A percentile compares a stretch with the other conserved stretches of the same genome.
Evolutionary conservation across 2,113 vertebrate genomes (phyloP).

Genomic region (Orientallactaga bullata): DNA sequence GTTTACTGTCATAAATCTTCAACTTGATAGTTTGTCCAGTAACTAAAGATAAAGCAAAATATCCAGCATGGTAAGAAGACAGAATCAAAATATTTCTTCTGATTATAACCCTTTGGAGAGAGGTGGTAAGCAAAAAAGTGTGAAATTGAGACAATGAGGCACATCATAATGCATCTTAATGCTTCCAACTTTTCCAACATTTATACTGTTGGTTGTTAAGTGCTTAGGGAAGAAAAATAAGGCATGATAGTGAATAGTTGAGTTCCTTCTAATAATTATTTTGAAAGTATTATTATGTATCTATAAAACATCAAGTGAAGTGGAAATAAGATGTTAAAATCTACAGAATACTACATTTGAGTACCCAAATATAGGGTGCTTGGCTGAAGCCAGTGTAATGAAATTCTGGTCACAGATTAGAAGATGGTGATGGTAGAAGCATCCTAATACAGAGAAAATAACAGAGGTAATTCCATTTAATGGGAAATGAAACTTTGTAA

Average conservation of each 20-base stretch:
- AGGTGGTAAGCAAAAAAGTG: not conserved
- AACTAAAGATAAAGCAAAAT: not conserved
- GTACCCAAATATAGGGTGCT: not conserved
- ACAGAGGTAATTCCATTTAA: not conserved
- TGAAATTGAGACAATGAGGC: not conserved
- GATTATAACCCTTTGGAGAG: not conserved
- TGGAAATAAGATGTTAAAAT: not conserved
- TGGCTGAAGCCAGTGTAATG: not conserved
- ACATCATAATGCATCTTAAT: not conserved
- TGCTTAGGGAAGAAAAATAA: not conserved
- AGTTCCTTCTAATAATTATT: not conserved
- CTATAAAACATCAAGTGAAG: not conserved
- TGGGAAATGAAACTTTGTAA: not conserved
- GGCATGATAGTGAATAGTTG: not conserved
- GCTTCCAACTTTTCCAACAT: not conserved
- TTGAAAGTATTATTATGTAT: not conserved
- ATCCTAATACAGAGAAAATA: not conserved
- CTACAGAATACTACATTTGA: not conserved
- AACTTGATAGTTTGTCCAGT: not conserved
- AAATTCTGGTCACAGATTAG: not conserved
- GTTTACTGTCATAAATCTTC: not conserved
- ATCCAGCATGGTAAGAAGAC: not conserved
- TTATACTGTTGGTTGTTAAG: not conserved
- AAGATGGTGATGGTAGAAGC: not conserved
- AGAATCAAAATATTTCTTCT: not conserved